Evolutionary conservation across 2,113 vertebrate genomes (phyloP).

Genomic region (Oryzias curvinotus): DNA sequence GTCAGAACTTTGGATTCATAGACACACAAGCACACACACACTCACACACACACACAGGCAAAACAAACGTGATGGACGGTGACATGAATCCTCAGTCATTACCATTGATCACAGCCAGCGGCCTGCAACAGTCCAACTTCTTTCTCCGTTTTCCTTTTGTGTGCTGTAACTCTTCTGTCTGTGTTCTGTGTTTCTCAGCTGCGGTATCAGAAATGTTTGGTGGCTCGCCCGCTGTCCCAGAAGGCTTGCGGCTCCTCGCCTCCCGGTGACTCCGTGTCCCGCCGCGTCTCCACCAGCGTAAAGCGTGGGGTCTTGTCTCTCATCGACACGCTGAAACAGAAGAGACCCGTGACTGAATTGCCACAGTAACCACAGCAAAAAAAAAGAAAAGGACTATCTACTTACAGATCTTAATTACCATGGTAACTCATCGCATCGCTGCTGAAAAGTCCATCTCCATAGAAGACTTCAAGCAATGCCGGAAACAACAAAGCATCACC

Average conservation of each 20-base stretch:
- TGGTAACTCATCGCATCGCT: conserved; percentile 50
- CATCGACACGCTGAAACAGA: conserved; percentile 99
- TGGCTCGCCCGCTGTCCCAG: conserved; percentile 92
- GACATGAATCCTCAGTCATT: conserved; percentile 58
- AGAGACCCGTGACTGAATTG: conserved; percentile 86
- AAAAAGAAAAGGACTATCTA: no score
- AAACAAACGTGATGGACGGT: conserved; percentile 43
- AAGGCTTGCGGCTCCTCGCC: conserved; percentile 86
- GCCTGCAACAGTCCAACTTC: conserved; percentile 22
- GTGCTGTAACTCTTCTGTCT: not conserved
- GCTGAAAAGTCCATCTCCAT: conserved; percentile 31
- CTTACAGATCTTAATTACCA: conserved; percentile 39
- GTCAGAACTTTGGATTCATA: conserved; percentile 49
- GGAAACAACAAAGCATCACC: conserved; percentile 36
- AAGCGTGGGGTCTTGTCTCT: conserved; percentile 94
- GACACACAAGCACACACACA: conserved; percentile 9
- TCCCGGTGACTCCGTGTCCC: conserved; percentile 91
- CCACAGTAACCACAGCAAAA: conserved; percentile 77
- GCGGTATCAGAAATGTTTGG: conserved; percentile 97
- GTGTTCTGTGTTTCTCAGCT: conserved; percentile 72
- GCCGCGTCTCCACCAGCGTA: conserved; percentile 94
- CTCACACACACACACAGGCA: conserved; percentile 15
- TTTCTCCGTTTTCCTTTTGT: conserved; percentile 5
- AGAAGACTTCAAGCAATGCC: conserved; percentile 43
- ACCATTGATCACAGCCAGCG: conserved; percentile 55